Percentiles rank a stretch among this genome's conserved stretches.
Evolutionary conservation across 2,888 invertebrate species (phyloP).

Genomic region (Tetranychus piercei): DNA sequence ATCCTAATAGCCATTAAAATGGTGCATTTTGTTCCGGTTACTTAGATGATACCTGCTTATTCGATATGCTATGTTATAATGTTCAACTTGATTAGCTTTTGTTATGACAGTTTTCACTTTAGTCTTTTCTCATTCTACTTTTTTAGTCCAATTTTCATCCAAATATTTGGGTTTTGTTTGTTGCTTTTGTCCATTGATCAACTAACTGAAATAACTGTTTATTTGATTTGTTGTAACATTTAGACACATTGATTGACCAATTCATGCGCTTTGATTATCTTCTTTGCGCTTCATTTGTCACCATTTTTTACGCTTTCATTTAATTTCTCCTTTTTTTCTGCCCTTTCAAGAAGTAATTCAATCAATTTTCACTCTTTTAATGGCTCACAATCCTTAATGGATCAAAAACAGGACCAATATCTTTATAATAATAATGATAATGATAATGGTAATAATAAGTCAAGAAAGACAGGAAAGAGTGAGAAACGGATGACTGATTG

Average conservation of each 20-base stretch:
- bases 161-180: no score
- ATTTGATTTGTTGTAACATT: neutral
- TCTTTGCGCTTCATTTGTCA: neutral
- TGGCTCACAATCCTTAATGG: neutral
- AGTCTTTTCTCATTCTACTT: neutral
- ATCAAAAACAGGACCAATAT: neutral
- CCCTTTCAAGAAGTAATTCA: neutral
- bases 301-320: neutral
- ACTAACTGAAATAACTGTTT: neutral
- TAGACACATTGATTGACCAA: neutral
- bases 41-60: neutral
- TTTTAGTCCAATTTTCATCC: neutral
- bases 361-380: neutral
- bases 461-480: neutral
- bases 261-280: neutral
- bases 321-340: neutral
- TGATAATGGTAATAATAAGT: neutral
- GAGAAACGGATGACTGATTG: neutral
- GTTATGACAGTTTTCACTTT: neutral
- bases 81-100: slow-evolving; percentile 1
- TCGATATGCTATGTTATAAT: no score
- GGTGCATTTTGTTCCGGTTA: neutral
- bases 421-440: neutral
- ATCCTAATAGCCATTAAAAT: neutral
- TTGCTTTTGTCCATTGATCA: neutral